These are phyloP conservation scores for Ctenopoma multispine DNA, from an alignment of 2,797 vertebrate species.

Conservation along the genomic window DNA sequence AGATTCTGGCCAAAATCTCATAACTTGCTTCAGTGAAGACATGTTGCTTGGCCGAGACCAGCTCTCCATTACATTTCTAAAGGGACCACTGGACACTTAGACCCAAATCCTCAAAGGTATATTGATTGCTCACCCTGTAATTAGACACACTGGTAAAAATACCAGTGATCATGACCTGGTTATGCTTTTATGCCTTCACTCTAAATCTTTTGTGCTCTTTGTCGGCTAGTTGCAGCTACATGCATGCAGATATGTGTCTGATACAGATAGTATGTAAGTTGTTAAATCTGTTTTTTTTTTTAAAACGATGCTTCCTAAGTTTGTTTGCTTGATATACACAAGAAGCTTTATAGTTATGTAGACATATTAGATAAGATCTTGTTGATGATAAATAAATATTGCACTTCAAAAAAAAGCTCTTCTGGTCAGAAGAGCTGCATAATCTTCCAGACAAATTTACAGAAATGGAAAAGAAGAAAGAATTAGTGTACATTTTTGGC, in stretches of 20 bases:
- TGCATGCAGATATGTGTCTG: no score
- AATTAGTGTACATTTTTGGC: no score
- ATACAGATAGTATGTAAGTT: background rate
- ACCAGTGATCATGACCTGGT: slow-evolving; percentile 12
- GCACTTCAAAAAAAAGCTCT: slow-evolving; percentile 7
- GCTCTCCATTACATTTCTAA: slow-evolving; percentile 53
- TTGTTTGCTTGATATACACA: background rate
- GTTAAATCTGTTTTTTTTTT: background rate
- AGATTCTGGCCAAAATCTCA: slow-evolving; percentile 67
- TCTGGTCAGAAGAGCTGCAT: background rate
- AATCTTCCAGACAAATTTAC: slow-evolving; percentile 16
- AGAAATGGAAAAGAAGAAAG: background rate
- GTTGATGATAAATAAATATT: background rate
- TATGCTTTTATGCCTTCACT: background rate
- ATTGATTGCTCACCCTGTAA: slow-evolving; percentile 53
- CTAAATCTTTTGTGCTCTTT: background rate
- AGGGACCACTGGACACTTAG: slow-evolving; percentile 32
- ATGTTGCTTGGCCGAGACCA: slow-evolving; percentile 52
- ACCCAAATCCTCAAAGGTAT: slow-evolving; percentile 33
- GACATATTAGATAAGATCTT: background rate
- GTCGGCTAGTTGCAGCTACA: background rate
- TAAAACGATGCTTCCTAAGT: no score
- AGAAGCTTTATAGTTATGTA: background rate
- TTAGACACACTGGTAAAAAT: slow-evolving; percentile 38
- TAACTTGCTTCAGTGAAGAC: slow-evolving; percentile 75